Base-by-base conservation (phyloP, 2,113 vertebrate species). In the Cricetomys ansorgei region DNA sequence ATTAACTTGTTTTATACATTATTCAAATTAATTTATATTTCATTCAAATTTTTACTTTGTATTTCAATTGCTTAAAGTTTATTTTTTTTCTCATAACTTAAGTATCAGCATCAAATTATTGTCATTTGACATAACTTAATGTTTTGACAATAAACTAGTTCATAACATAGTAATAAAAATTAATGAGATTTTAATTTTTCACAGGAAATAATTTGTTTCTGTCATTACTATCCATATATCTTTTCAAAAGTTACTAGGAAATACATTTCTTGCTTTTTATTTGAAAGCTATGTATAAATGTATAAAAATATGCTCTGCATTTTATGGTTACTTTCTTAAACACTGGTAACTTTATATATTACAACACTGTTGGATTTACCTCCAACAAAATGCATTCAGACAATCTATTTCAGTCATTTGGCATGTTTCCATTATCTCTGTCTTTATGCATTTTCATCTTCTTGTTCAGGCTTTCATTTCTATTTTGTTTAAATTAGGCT, bases 11-110 rank as follows among this genome's bases (percentile, higher is more conserved):
- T 45, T 21, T 65, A 83, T 79, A 57, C 12, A 79, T 50, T 62
- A 79, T 55, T 59, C 11, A 62, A 81, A 81, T 0, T 1, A 57
- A 2, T 84, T 89, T 43, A 65, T 65, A 9, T 67, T 43, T 16
- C 0, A 88, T 48, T 85, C 45, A 67, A 5, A 64, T 31, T 64
- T n/a, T 70, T 59, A 87, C 62, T 43, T 64, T 8, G n/a, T 5
- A 0, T 79, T 96, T 81, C 64, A 92, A 86, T 88, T 92, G 13
- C 69, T 84, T 90, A 87, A 77, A 72, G 17, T 59, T 77, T 65
- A 91, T 65, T 1, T 1, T 93, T 85, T 11, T 75, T 53, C 83
- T 12, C 4, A 55, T n/a, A 9, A 70, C 12, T 59, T 81, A 59
- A 55, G 76, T 96, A 7, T 87, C 40, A 70, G 40, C 10, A 65